Evolutionary conservation across 2,113 vertebrate genomes (phyloP).

Genomic region (Zapornia atra): DNA sequence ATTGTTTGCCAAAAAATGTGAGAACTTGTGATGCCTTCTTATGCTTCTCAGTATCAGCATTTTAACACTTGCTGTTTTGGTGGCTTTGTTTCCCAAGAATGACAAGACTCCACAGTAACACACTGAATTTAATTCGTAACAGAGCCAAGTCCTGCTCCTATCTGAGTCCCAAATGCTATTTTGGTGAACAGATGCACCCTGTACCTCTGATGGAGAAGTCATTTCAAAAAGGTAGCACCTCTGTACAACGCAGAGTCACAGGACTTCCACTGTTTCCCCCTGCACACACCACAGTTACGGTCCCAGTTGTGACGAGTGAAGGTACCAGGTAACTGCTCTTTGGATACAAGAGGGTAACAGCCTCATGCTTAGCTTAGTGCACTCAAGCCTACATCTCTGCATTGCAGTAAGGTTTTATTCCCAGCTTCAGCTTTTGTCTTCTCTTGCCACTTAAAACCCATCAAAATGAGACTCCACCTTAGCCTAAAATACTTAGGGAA

Average conservation of each 20-base stretch:
- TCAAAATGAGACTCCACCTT: background rate
- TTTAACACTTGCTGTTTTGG: background rate
- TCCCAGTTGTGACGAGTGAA: background rate
- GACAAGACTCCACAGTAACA: accelerated
- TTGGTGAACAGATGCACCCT: background rate
- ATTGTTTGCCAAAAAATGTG: background rate
- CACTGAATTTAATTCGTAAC: background rate
- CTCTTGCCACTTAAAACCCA: background rate
- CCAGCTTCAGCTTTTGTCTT: background rate
- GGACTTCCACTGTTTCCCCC: background rate
- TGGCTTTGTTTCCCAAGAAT: background rate
- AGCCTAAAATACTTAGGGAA: background rate
- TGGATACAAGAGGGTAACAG: background rate
- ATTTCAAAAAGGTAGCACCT: background rate
- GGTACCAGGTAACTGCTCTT: background rate
- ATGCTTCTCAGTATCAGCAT: background rate
- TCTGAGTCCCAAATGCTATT: background rate
- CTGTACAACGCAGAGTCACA: accelerated
- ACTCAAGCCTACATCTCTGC: background rate
- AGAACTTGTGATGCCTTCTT: background rate
- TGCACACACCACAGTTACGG: background rate
- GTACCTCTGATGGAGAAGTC: background rate
- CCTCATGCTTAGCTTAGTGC: accelerated
- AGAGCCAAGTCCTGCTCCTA: background rate
- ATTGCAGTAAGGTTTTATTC: background rate